Percentiles rank a stretch among this genome's conserved stretches.
These are phyloP conservation scores for Cydia strobilella DNA, from an alignment of 1,140 invertebrate species.

Conservation along the genomic window DNA sequence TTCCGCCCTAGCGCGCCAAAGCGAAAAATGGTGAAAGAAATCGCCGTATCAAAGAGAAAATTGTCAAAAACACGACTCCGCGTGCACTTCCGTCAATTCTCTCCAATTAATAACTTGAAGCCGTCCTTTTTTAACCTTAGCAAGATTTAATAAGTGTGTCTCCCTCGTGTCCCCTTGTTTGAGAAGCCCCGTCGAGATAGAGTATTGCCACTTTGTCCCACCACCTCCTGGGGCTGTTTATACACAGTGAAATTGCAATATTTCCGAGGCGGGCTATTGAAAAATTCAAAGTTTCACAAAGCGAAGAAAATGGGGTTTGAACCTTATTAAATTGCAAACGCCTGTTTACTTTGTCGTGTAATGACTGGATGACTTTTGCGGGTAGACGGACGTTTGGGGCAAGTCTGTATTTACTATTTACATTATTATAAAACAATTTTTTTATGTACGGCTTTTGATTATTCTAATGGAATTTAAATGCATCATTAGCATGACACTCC, in stretches of 20 bases:
- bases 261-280: conserved; percentile 63
- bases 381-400: neutral
- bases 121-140: conserved; percentile 48
- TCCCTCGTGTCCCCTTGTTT: conserved; percentile 71
- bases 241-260: conserved; percentile 69
- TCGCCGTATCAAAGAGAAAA: conserved; percentile 78
- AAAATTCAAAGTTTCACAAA: conserved; percentile 63
- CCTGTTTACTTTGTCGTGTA: conserved; percentile 34
- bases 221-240: conserved; percentile 68
- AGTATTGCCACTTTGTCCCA: conserved; percentile 79
- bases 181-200: conserved; percentile 75
- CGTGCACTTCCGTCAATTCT: conserved; percentile 77
- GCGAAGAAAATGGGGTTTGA: conserved; percentile 48
- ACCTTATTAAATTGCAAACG: conserved; percentile 51
- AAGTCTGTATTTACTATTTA: neutral
- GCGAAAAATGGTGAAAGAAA: conserved; percentile 74
- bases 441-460: no score
- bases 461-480: no score
- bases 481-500: no score
- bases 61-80: conserved; percentile 77
- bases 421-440: no score
- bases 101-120: conserved; percentile 75
- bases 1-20: conserved; percentile 49
- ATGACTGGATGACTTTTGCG: conserved; percentile 12
- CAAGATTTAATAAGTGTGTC: conserved; percentile 46